These are phyloP conservation scores for Stichopus horrens DNA, from an alignment of 53 echinoderm and acorn worm genomes.

Conservation along the genomic window DNA sequence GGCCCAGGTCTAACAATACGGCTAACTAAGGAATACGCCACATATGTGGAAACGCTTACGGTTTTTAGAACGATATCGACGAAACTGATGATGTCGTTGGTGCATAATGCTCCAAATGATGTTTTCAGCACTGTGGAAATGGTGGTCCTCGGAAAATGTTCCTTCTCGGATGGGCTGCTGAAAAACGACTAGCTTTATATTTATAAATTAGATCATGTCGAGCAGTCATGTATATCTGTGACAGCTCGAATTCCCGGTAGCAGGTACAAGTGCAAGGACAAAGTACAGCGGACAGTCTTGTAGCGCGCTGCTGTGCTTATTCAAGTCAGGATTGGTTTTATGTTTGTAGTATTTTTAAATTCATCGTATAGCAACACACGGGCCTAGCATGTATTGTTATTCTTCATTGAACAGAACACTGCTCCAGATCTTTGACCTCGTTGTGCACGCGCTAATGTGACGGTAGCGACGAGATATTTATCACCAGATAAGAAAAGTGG, in stretches of 20 bases:
- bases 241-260: too few relatives aligned
- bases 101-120: constrained; percentile 4
- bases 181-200: too few relatives aligned
- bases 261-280: too few relatives aligned
- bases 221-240: too few relatives aligned
- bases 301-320: too few relatives aligned
- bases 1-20: too few relatives aligned
- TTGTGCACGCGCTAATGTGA: background rate
- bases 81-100: background rate
- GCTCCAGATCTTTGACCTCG: background rate
- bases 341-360: background rate
- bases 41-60: background rate
- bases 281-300: too few relatives aligned
- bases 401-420: background rate
- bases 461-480: background rate
- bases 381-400: background rate
- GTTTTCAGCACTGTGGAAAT: background rate
- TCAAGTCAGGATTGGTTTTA: too few relatives aligned
- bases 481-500: background rate
- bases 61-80: constrained; percentile 7
- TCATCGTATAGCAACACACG: background rate
- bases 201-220: too few relatives aligned
- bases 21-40: too few relatives aligned
- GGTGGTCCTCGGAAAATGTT: too few relatives aligned
- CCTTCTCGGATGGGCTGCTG: too few relatives aligned